Base-by-base conservation (phyloP, 2,888 invertebrate genomes). In the Cataglyphis livida region DNA sequence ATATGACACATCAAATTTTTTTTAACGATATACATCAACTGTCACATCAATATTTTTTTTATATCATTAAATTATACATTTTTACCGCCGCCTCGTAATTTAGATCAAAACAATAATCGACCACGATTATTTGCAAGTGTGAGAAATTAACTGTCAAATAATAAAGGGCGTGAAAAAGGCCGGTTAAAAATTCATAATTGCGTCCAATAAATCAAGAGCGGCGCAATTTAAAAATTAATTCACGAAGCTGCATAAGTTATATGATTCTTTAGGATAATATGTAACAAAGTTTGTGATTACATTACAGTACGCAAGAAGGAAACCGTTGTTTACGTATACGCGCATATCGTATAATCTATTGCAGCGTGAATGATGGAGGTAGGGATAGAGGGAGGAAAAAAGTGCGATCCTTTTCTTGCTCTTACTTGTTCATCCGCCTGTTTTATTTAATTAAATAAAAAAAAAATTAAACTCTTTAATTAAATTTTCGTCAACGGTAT, bases 401-500 rank as follows among this genome's bases (percentile, higher is more conserved):
- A 25, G 7, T 38, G 15, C 18, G n/a, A 32, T 35, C 32, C 12
- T 25, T 59, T 70, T 59, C 28, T n/a, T 25, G 54, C 66, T 68
- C 59, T 78, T 78, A 70, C 59, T 71, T 59, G 71, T 70, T 59
- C 32, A 25, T 32, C 12, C 41, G 12, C 18, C 70, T 70, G 25
- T 25, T 25, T 25, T 25, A 25, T 25, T 25, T 25, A 25, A 25
- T 25, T 25, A 25, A 25, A 25, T 25, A 25, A 25, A 25, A 25
- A 25, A 25, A 25, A 25, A 25, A 25, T 25, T 25, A 25, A 25
- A 25, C 1, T 25, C 25, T 25, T 25, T 59, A 57, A 78, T 78
- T 78, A 70, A 78, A 78, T 78, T 78, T 70, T 70, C 70, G 78
- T 25, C 44, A 44, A 70, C 70, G 32, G 18, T 59, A 51, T 25